Conservation (phyloP, 2,888 invertebrate genomes). For the Drosophila atroscutellata region DNA sequence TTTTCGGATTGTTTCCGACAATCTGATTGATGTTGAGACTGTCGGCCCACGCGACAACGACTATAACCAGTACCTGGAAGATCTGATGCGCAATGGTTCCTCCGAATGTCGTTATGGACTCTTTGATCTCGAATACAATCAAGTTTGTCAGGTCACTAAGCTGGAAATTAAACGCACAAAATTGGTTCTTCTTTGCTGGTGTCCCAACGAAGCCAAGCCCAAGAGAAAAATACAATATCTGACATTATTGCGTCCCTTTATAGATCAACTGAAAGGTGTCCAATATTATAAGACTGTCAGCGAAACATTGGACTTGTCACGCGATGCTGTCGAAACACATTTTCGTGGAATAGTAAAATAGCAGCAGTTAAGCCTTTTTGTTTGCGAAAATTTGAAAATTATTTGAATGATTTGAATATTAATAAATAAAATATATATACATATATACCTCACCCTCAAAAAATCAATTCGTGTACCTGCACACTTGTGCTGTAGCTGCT, state of each 20-base stretch:
- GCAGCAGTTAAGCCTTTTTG: neutral
- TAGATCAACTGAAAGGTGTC: slow-evolving; percentile 30
- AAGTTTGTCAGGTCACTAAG: slow-evolving; percentile 27
- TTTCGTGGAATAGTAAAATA: slow-evolving; percentile 1
- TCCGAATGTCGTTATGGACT: slow-evolving; percentile 42
- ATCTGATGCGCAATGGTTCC: slow-evolving; percentile 26
- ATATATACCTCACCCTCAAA: neutral
- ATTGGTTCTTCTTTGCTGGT: slow-evolving; percentile 40
- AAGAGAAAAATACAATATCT: slow-evolving; percentile 30
- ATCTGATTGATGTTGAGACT: slow-evolving; percentile 27
- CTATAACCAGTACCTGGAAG: slow-evolving; percentile 25
- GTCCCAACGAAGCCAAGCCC: slow-evolving; percentile 31
- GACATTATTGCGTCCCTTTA: slow-evolving; percentile 23
- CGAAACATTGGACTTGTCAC: slow-evolving; percentile 15
- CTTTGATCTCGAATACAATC: slow-evolving; percentile 37
- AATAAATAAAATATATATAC: neutral
- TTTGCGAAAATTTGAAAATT: neutral
- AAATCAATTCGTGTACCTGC: neutral
- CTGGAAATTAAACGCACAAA: slow-evolving; percentile 15
- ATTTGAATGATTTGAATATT: neutral
- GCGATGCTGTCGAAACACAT: slow-evolving; percentile 8
- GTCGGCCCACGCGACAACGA: slow-evolving; percentile 26
- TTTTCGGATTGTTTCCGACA: slow-evolving; percentile 18
- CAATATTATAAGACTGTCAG: slow-evolving; percentile 31
- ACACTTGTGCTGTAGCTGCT: no score